Percentiles rank a stretch among this genome's conserved stretches.
These are phyloP conservation scores for Platerodrilus igneus DNA, from an alignment of 2,888 invertebrate genomes.

Conservation along the genomic window DNA sequence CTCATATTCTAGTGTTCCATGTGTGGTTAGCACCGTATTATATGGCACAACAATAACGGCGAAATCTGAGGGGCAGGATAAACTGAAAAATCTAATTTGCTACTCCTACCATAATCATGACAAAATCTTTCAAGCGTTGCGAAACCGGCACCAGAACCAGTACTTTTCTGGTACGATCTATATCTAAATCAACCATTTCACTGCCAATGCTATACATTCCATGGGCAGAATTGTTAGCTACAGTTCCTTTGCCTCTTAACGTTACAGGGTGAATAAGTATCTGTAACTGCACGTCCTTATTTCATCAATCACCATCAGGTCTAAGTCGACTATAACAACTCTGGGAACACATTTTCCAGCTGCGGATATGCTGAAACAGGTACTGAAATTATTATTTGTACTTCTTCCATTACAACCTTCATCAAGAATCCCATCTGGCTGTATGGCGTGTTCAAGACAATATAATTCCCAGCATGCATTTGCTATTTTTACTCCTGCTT, in stretches of 20 bases:
- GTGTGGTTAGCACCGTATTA: constrained; percentile 66
- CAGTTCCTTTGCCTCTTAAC: constrained; percentile 79
- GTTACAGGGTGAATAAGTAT: constrained; percentile 71
- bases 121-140: constrained; percentile 60
- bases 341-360: constrained; percentile 76
- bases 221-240: constrained; percentile 79
- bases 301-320: constrained; percentile 81
- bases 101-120: constrained; percentile 60
- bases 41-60: constrained; percentile 74
- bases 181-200: constrained; percentile 67
- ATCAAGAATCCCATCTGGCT: constrained; percentile 62
- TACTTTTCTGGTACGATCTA: constrained; percentile 66
- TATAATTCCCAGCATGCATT: constrained; percentile 81
- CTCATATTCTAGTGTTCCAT: constrained; percentile 63
- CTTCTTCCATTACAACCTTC: constrained; percentile 33
- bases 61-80: constrained; percentile 83
- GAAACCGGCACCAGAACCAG: constrained; percentile 71
- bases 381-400: constrained; percentile 43
- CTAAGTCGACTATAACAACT: constrained; percentile 79
- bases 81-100: constrained; percentile 64
- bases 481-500: constrained; percentile 74
- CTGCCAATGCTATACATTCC: constrained; percentile 75
- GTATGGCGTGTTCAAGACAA: constrained; percentile 72
- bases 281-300: constrained; percentile 67
- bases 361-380: constrained; percentile 57